Conservation (phyloP, 2,888 invertebrate species). For the Stenodera caucasica region DNA sequence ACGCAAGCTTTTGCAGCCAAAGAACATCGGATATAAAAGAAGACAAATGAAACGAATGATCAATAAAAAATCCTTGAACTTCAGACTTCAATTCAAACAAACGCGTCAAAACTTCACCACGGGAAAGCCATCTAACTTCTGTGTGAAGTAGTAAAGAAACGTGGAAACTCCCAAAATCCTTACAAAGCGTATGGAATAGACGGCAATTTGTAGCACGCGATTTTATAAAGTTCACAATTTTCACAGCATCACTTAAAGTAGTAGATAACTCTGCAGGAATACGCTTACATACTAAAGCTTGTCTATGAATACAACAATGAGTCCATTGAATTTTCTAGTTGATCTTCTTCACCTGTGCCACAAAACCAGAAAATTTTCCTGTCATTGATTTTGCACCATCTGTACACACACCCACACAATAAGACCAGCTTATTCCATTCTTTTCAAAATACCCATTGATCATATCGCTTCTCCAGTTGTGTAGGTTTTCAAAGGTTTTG, state of each 20-base stretch:
- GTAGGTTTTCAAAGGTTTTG: slow-evolving; percentile 20
- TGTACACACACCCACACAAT: slow-evolving; percentile 35
- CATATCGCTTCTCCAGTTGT: slow-evolving; percentile 30
- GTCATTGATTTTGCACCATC: slow-evolving; percentile 35
- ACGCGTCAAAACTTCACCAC: neutral
- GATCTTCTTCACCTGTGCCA: slow-evolving; percentile 20
- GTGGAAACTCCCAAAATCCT: slow-evolving; percentile 26
- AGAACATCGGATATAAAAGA: neutral
- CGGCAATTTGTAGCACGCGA: slow-evolving; percentile 17
- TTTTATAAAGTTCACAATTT: slow-evolving; percentile 26
- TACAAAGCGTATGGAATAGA: slow-evolving; percentile 24
- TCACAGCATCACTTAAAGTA: slow-evolving; percentile 20
- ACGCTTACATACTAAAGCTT: slow-evolving; percentile 18
- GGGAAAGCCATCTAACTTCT: neutral
- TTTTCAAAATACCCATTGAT: slow-evolving; percentile 31
- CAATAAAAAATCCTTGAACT: slow-evolving; percentile 20
- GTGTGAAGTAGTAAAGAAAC: neutral
- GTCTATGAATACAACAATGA: slow-evolving; percentile 27
- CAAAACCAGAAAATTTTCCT: slow-evolving; percentile 28
- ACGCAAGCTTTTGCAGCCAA: neutral
- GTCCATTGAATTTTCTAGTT: slow-evolving; percentile 18
- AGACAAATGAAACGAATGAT: neutral
- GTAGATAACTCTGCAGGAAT: slow-evolving; percentile 20
- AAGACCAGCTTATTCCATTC: slow-evolving; percentile 31
- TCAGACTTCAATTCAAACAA: neutral